Evolutionary conservation across 2,113 vertebrate species (phyloP), one percentile per base, ranked within the genome.

Genomic region (Dasypus novemcinctus): DNA sequence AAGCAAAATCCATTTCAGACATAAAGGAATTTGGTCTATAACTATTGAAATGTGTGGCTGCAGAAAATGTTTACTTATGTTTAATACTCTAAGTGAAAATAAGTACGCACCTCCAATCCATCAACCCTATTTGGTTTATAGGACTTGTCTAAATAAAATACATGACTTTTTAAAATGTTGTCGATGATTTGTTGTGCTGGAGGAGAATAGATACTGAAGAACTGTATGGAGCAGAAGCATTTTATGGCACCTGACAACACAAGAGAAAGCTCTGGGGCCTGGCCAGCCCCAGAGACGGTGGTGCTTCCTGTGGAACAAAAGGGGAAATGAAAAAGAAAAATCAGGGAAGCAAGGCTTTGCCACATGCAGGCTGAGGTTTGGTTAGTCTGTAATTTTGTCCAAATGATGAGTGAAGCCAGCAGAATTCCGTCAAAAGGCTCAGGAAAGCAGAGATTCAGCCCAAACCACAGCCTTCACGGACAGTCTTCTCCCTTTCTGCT

Each of bases 51-150:
- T 66, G 21, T 4, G 18, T 23, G 43, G 20, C 43, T 4, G 18
- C 41, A 49, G 90, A 4, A 23, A 25, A 1, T 25, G 1, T 46
- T 72, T 54, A 15, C 38, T 36, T 31, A 17, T 7, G 29, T 6
- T 27, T 59, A 52, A 52, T 20, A 6, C 36, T 71, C 17, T 74
- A 25, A 27, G 15, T 13, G 31, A 78, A 13, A 38, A 23, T 1
- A 13, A 2, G 23, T 6, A 11, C 13, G 57, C 64, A 41, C 1
- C 41, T 13, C 63, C 4, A 1, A 25, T 1, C 79, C 27, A 3
- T 38, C 8, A 1, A 5, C 1, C 2, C 43, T 17, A 3, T 11
- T 29, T 3, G 10, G 21, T 12, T 52, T 5, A 4, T 0, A 6
- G 23, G 4, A 12, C n/a, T 46, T 1, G 12, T 52, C 41, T 38